Conservation (phyloP, 2,797 vertebrate species). For the Sciurus vulgaris region DNA sequence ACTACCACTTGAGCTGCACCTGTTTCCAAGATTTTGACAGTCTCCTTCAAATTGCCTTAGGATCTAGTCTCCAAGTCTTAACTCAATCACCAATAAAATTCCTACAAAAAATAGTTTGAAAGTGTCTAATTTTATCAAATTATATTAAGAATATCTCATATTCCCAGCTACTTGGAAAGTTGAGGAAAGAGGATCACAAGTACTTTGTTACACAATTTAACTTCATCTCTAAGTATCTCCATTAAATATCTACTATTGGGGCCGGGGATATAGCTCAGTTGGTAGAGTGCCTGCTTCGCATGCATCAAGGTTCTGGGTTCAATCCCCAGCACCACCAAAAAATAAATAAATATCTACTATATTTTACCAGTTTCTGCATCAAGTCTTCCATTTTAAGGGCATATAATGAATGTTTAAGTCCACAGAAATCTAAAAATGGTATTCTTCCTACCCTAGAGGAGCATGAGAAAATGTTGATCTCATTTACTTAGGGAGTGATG, state of each 20-base stretch:
- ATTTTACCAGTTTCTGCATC: neutral
- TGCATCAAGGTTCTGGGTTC: too few species aligned
- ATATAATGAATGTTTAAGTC: conserved; percentile 53
- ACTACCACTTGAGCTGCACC: neutral
- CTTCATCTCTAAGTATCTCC: neutral
- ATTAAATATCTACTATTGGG: neutral
- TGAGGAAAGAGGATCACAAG: neutral
- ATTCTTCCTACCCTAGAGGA: conserved; percentile 27
- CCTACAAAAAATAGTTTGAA: neutral
- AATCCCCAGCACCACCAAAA: too few species aligned
- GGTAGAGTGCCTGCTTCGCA: too few species aligned
- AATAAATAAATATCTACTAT: neutral
- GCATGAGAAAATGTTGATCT: conserved; percentile 19
- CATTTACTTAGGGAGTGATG: conserved; percentile 18
- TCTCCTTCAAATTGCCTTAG: conserved; percentile 36
- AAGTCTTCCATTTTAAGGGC: conserved; percentile 45
- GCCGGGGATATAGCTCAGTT: too few species aligned
- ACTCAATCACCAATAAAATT: conserved; percentile 41
- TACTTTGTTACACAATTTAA: neutral
- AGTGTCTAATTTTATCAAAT: conserved; percentile 49
- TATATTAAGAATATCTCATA: conserved; percentile 51
- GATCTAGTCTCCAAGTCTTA: conserved; percentile 46
- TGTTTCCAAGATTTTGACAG: neutral
- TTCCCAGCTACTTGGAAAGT: too few species aligned
- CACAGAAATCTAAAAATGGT: conserved; percentile 48